These are phyloP conservation scores for Mustelus asterias DNA, from an alignment of 2,113 vertebrate species.

Conservation along the genomic window DNA sequence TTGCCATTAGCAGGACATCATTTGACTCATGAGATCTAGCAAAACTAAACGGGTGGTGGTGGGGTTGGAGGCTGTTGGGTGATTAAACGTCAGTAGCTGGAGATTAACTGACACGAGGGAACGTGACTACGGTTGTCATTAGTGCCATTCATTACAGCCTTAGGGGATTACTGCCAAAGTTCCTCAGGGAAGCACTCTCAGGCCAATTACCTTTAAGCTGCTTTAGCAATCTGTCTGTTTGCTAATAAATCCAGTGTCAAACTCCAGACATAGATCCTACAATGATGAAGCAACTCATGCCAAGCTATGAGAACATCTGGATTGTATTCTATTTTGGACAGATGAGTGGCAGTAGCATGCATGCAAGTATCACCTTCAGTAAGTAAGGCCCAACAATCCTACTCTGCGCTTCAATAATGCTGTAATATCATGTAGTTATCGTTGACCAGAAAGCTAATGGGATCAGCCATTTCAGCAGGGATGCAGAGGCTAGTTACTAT, in stretches of 20 bases:
- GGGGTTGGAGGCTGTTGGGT: background rate
- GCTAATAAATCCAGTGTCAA: background rate
- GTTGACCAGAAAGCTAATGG: background rate
- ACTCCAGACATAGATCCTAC: background rate
- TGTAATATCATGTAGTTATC: background rate
- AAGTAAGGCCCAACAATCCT: background rate
- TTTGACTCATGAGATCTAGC: background rate
- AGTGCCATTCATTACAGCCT: background rate
- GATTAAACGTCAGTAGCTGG: background rate
- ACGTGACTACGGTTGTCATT: background rate
- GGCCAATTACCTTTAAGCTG: background rate
- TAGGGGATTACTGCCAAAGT: background rate
- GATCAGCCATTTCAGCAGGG: background rate
- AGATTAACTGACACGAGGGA: background rate
- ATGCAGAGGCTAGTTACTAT: background rate
- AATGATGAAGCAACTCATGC: background rate
- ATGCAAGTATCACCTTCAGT: background rate
- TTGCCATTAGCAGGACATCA: background rate
- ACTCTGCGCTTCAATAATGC: background rate
- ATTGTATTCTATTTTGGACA: background rate
- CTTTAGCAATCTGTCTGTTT: background rate
- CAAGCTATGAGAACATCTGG: background rate
- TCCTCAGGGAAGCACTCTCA: background rate
- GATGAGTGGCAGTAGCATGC: background rate
- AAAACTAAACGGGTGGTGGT: background rate